A percentile compares a stretch with the other conserved stretches of the same genome.
These are phyloP conservation scores for Silurus glanis DNA, from an alignment of 2,113 vertebrate species.

Conservation along the genomic window DNA sequence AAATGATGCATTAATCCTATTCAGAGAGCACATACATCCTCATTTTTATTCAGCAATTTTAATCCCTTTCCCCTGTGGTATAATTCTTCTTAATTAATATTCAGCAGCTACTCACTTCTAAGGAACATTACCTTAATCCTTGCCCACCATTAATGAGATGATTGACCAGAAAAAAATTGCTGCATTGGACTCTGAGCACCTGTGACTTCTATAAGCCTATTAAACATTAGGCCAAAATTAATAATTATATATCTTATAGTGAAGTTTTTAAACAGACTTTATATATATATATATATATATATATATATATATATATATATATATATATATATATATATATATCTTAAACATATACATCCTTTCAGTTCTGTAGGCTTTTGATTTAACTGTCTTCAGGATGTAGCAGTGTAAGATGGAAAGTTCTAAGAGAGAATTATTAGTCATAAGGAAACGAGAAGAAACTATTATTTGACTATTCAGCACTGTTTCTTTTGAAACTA, in stretches of 20 bases:
- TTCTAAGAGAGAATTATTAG: not conserved
- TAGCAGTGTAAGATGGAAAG: not conserved
- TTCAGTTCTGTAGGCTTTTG: not conserved
- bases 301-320: not conserved
- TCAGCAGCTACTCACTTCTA: conserved; percentile 18
- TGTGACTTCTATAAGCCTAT: not conserved
- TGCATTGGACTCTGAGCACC: not conserved
- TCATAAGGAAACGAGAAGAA: not conserved
- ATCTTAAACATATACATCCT: not conserved
- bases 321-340: not conserved
- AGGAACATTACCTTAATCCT: not conserved
- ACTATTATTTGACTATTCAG: not conserved
- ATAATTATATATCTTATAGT: not conserved
- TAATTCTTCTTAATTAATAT: conserved; percentile 42
- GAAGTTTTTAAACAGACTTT: not conserved
- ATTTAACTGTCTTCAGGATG: not conserved
- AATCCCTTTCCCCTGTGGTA: conserved; percentile 31
- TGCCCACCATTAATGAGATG: not conserved
- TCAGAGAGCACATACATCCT: conserved; percentile 4
- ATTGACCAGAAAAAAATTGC: not conserved
- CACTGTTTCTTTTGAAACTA: not conserved
- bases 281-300: not conserved
- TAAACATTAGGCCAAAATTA: not conserved
- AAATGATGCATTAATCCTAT: not conserved
- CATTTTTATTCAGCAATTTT: conserved; percentile 25